phyloP scores from a whole-genome alignment of 1,140 invertebrate genomes.

The Musca domestica region DNA sequence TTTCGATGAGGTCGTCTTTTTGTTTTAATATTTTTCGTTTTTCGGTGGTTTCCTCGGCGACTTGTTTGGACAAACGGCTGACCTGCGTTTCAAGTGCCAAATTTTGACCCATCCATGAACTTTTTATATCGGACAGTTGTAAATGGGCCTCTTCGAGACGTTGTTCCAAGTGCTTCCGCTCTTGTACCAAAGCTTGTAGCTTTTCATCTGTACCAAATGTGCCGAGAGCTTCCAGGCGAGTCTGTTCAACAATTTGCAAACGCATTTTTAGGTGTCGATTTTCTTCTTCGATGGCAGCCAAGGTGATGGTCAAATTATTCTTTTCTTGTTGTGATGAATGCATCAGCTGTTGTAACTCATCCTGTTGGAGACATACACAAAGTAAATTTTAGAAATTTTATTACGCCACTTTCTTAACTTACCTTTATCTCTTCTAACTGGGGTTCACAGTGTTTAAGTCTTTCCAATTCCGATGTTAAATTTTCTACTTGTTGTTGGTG shows the following conservation, averaged over 20 bases:
- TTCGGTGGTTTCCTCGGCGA: conserved; percentile 76
- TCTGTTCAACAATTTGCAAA: conserved; percentile 63
- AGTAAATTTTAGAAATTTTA: background rate
- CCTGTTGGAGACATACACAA: conserved; percentile 46
- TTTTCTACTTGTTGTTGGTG: conserved; percentile 60
- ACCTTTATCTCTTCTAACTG: conserved; percentile 66
- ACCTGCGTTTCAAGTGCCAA: conserved; percentile 81
- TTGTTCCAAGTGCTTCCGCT: conserved; percentile 69
- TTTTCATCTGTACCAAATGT: conserved; percentile 62
- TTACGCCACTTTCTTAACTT: conserved; percentile 32
- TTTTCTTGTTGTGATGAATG: conserved; percentile 61
- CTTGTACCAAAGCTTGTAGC: conserved; percentile 55
- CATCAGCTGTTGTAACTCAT: conserved; percentile 61
- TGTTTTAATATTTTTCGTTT: conserved; percentile 71
- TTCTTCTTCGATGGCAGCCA: conserved; percentile 61
- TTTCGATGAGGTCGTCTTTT: conserved; percentile 64
- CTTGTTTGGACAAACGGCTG: conserved; percentile 71
- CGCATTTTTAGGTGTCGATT: conserved; percentile 63
- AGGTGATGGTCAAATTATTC: conserved; percentile 57
- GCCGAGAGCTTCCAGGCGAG: conserved; percentile 39
- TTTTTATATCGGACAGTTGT: conserved; percentile 83
- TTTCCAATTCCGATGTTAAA: conserved; percentile 61
- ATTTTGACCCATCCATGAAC: conserved; percentile 86
- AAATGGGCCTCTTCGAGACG: conserved; percentile 80
- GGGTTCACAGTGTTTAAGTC: conserved; percentile 64